A percentile compares a stretch with the other conserved stretches of the same genome.
phyloP scores from a whole-genome alignment of 2,888 invertebrate genomes.

The Cantharis rufa region DNA sequence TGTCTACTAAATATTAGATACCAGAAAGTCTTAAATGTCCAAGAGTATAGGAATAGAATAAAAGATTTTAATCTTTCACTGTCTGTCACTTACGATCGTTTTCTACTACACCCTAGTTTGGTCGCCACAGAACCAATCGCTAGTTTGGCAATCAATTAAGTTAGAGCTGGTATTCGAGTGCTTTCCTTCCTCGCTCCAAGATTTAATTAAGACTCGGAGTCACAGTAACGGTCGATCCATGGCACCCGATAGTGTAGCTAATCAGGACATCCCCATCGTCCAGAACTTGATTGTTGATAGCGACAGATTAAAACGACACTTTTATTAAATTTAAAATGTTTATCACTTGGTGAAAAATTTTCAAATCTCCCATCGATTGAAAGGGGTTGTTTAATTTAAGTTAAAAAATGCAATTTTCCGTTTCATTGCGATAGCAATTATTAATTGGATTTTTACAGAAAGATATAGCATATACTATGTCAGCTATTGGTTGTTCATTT shows the following conservation, averaged over 20 bases:
- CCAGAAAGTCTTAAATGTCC: conserved; percentile 42
- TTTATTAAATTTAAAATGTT: conserved; percentile 13
- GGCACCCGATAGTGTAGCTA: conserved; percentile 48
- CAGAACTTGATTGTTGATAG: conserved; percentile 30
- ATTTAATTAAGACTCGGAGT: conserved; percentile 53
- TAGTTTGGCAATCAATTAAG: conserved; percentile 51
- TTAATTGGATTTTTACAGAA: background rate
- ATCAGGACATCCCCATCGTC: conserved; percentile 37
- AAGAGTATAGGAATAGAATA: conserved; percentile 43
- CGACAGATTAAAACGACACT: conserved; percentile 41
- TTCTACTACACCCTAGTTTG: conserved; percentile 37
- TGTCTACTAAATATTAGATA: conserved; percentile 47
- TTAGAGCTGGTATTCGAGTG: conserved; percentile 43
- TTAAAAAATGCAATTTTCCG: background rate
- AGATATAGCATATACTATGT: background rate
- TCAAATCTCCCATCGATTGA: background rate
- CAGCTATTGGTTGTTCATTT: conserved; percentile 9
- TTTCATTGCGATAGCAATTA: background rate
- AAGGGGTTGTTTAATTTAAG: background rate
- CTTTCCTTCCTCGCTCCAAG: conserved; percentile 45
- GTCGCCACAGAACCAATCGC: conserved; percentile 43
- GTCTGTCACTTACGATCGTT: conserved; percentile 27
- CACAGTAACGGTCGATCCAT: conserved; percentile 41
- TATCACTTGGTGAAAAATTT: background rate
- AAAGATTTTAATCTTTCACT: conserved; percentile 50